Evolutionary conservation across 2,797 vertebrate genomes (phyloP).

Genomic region (Lacerta agilis): DNA sequence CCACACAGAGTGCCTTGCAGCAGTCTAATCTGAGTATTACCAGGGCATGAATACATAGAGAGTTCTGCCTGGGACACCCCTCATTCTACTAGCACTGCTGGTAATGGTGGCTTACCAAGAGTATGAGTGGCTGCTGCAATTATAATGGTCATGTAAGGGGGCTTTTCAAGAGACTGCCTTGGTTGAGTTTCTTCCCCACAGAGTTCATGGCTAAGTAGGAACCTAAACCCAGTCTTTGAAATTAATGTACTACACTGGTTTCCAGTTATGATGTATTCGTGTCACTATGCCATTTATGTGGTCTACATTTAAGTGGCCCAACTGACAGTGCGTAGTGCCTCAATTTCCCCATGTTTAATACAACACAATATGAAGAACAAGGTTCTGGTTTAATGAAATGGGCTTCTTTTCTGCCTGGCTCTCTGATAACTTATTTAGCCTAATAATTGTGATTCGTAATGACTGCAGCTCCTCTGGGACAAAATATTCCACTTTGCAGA

Average conservation of each 20-base stretch:
- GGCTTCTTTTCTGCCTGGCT: slow-evolving; percentile 18
- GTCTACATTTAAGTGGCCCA: neutral
- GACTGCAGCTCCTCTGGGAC: slow-evolving; percentile 13
- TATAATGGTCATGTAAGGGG: neutral
- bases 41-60: neutral
- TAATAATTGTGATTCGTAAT: slow-evolving; percentile 44
- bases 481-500: slow-evolving; percentile 34
- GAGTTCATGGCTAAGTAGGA: neutral
- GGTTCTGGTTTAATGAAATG: slow-evolving; percentile 21
- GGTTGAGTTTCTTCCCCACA: neutral
- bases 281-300: neutral
- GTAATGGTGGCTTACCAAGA: neutral
- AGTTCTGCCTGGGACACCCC: neutral
- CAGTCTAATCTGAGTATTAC: neutral
- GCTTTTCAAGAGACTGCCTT: neutral
- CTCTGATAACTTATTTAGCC: slow-evolving; percentile 32
- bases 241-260: neutral
- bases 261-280: neutral
- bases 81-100: neutral
- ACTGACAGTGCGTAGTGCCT: neutral
- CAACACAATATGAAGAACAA: neutral
- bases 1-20: neutral
- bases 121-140: neutral
- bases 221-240: neutral
- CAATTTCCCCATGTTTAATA: neutral